Percentiles rank a stretch among this genome's conserved stretches.
Conservation (phyloP, 2,888 invertebrate species). For the Crossocerus cetratus region DNA sequence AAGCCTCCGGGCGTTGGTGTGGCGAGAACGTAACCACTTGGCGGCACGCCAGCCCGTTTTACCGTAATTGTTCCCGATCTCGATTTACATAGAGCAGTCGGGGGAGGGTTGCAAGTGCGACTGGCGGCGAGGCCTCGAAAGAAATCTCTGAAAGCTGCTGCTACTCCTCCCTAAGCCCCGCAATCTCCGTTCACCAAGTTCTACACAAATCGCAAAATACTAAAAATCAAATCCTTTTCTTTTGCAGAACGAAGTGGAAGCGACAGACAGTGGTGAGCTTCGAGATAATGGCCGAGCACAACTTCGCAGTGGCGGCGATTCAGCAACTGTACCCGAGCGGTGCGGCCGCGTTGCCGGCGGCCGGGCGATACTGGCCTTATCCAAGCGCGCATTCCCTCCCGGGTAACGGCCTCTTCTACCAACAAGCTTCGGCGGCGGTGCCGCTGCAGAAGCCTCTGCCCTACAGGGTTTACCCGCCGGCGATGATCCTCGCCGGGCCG, state of each 20-base stretch:
- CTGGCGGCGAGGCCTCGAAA: constrained; percentile 28
- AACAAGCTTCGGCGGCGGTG: constrained; percentile 86
- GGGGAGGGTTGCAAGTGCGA: constrained; percentile 30
- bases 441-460: constrained; percentile 93
- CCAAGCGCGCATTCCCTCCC: constrained; percentile 79
- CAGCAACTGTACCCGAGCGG: constrained; percentile 90
- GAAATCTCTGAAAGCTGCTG: constrained; percentile 43
- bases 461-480: constrained; percentile 79
- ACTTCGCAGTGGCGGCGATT: constrained; percentile 97
- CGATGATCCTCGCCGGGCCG: constrained; percentile 83
- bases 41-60: constrained; percentile 76
- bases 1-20: constrained; percentile 71
- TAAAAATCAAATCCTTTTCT: constrained; percentile 46
- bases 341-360: constrained; percentile 69
- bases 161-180: constrained; percentile 9
- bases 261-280: constrained; percentile 98
- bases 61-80: constrained; percentile 76
- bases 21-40: constrained; percentile 75
- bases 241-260: constrained; percentile 98
- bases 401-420: constrained; percentile 88
- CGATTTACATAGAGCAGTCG: constrained; percentile 72
- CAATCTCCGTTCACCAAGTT: constrained; percentile 23
- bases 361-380: constrained; percentile 75
- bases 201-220: too few relatives aligned
- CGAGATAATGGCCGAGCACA: constrained; percentile 97